Evolutionary conservation across 2,113 vertebrate species (phyloP).

Genomic region (Trogon surrucura): DNA sequence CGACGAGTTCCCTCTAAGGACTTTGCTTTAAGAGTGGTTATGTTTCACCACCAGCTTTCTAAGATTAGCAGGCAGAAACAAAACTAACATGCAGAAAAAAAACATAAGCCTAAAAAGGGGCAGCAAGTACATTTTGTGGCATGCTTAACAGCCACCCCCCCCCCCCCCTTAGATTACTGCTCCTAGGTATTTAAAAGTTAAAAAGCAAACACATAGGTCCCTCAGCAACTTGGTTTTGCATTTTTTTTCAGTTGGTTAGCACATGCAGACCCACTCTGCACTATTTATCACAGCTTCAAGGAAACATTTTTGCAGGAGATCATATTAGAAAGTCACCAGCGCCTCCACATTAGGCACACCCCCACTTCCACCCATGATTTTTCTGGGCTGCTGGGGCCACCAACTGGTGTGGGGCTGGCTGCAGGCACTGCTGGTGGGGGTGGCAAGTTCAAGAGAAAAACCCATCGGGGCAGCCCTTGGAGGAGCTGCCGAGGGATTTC

Average conservation of each 20-base stretch:
- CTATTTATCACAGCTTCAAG: not conserved
- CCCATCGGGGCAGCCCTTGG: not conserved
- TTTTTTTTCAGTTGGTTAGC: not conserved
- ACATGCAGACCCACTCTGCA: not conserved
- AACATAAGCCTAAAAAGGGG: not conserved
- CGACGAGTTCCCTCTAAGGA: not conserved
- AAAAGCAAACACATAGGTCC: not conserved
- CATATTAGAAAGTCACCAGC: not conserved
- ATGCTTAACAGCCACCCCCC: not conserved
- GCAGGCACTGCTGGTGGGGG: not conserved
- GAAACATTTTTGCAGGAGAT: slow-evolving; percentile 31
- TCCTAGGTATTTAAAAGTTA: slow-evolving; percentile 1
- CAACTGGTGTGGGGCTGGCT: not conserved
- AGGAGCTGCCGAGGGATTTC: slow-evolving; percentile 31
- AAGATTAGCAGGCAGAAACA: slow-evolving; percentile 17
- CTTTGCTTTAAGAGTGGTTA: not conserved
- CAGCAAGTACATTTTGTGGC: not conserved
- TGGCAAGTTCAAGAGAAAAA: not conserved
- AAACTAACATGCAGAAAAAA: not conserved
- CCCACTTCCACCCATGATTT: not conserved
- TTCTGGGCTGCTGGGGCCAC: not conserved
- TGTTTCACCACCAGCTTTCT: not conserved
- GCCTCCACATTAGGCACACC: not conserved
- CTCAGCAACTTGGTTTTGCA: not conserved
- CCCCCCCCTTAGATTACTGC: not conserved